Base-by-base conservation (phyloP, 2,888 invertebrate species). In the Dicycla oo region DNA sequence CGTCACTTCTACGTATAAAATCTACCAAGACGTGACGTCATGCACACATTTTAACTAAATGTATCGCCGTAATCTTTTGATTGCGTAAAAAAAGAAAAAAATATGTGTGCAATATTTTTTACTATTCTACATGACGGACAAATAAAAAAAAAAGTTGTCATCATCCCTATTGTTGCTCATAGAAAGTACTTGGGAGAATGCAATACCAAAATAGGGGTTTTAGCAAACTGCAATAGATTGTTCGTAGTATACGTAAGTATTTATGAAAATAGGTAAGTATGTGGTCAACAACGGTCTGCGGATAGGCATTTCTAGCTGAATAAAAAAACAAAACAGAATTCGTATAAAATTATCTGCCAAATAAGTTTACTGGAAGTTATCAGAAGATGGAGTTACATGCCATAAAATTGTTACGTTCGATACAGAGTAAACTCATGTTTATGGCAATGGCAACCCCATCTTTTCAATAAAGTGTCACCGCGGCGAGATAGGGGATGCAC, bases 401-500 rank as follows among this genome's bases (percentile, higher is more conserved):
- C 20, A 45, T 54, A 47, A 54, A 75, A 65, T 15, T 30, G 63
- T 53, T 49, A 54, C 6, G 30, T 73, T 56, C 40, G 3, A 49
- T n/a, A 47, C 54, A 43, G 2, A 75, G 54, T 75, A 20, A 75
- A 64, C 3, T 49, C n/a, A n/a, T 43, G n/a, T 73, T 75, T 47
- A 65, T 34, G 13, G 26, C 11, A 13, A 60, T 30, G 18, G 4
- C 30, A 49, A 51, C 49, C 26, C 49, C 1, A 51, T 10, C 13
- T 26, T 43, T n/a, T 73, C 34, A 51, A 26, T 51, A 45, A 60
- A 34, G 18, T 60, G 10, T 51, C 49, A 26, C 5, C 11, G 34
- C 13, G 15, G n/a, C 30, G 13, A 23, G 23, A 47, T 15, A 38
- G 23, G 34, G 10, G 10, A 10, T n/a, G n/a, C 10, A n/a, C 8